Evolutionary conservation across 1,140 invertebrate species (phyloP).

Genomic region (Drosophila hydei): DNA sequence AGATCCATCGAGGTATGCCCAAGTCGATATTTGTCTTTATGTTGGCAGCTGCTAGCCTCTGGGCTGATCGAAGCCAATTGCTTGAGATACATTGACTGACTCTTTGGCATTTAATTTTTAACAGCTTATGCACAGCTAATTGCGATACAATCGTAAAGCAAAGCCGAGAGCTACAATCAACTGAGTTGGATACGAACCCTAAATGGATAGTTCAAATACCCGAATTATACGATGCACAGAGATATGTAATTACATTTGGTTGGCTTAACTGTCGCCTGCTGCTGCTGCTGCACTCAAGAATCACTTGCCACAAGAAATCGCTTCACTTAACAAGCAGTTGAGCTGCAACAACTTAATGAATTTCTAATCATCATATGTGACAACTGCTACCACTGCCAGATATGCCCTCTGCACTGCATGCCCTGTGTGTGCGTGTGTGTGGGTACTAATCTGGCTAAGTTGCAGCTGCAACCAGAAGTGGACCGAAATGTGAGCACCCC

Average conservation of each 20-base stretch:
- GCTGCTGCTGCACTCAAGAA: not conserved
- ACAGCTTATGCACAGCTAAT: too few species aligned
- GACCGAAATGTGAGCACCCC: conserved; percentile 9
- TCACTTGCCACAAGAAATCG: conserved; percentile 32
- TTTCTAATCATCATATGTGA: conserved; percentile 49
- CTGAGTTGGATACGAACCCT: too few species aligned
- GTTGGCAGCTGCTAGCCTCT: too few species aligned
- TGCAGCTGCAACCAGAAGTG: conserved; percentile 18
- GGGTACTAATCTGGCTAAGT: not conserved
- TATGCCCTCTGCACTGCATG: not conserved
- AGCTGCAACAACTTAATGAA: conserved; percentile 51
- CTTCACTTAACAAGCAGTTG: conserved; percentile 38
- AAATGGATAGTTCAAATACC: too few species aligned
- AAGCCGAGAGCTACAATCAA: too few species aligned
- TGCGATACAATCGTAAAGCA: too few species aligned
- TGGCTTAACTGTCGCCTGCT: not conserved
- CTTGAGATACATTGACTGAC: too few species aligned
- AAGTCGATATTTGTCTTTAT: too few species aligned
- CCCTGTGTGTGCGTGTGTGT: conserved; percentile 11
- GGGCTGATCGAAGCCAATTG: too few species aligned
- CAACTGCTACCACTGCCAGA: conserved; percentile 22
- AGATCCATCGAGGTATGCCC: too few species aligned
- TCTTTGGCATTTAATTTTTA: too few species aligned
- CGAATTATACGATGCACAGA: not conserved
- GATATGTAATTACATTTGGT: too few species aligned